phyloP scores from a whole-genome alignment of 2,888 invertebrate species.

The Dryobota labecula region DNA sequence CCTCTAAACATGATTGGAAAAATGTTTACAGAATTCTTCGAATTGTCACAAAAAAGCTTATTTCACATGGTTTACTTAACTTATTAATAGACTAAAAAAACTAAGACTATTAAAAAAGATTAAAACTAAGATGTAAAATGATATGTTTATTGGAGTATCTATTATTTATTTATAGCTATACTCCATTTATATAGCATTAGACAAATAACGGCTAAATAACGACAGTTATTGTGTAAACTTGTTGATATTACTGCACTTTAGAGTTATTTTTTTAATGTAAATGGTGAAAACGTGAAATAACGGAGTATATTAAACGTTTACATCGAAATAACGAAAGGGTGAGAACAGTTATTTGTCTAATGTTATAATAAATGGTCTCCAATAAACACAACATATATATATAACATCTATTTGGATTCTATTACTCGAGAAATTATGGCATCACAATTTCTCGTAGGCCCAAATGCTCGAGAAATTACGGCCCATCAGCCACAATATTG shows the following conservation, averaged over 20 bases:
- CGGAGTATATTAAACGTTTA: no score
- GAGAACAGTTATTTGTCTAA: no score
- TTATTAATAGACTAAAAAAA: slow-evolving; percentile 31
- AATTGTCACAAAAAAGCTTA: slow-evolving; percentile 3
- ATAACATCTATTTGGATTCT: slow-evolving; percentile 25
- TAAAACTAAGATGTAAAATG: slow-evolving; percentile 11
- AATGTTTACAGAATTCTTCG: slow-evolving; percentile 1
- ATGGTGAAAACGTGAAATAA: no score
- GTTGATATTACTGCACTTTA: no score
- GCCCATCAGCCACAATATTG: slow-evolving; percentile 2
- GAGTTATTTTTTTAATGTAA: no score
- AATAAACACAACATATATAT: slow-evolving; percentile 27
- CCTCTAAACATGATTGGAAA: slow-evolving; percentile 12
- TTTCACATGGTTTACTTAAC: slow-evolving; percentile 14
- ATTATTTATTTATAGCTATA: slow-evolving; percentile 21
- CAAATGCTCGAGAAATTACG: background rate
- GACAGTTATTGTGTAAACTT: no score
- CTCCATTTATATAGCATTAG: no score
- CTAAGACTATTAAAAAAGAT: no score
- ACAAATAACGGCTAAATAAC: no score
- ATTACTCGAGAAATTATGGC: slow-evolving; percentile 4
- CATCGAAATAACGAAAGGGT: no score
- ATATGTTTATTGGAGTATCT: slow-evolving; percentile 29
- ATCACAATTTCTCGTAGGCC: background rate
- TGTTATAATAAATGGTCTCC: no score